phyloP scores from a whole-genome alignment of 92 coral and sea anemone genomes.

The Paramuricea clavata region DNA sequence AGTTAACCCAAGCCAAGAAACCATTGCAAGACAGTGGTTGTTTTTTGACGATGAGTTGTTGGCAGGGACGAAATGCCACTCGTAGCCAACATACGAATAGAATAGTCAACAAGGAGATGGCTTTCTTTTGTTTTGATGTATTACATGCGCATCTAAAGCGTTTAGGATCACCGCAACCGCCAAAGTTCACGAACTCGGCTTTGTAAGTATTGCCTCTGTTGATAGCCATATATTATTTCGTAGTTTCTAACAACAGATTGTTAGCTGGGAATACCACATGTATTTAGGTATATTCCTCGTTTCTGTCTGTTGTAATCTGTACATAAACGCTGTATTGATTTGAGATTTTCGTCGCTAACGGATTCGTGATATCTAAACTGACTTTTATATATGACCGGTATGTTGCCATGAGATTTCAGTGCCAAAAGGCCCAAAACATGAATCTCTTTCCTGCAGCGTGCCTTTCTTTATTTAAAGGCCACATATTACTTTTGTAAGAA shows the following conservation, averaged over 20 bases:
- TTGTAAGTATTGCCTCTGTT: conserved; percentile 83
- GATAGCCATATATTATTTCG: conserved; percentile 26
- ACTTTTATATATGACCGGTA: not conserved
- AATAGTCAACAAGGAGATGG: conserved; percentile 95
- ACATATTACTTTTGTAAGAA: not conserved
- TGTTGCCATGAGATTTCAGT: conserved; percentile 5
- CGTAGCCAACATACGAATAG: conserved; percentile 71
- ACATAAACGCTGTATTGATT: not conserved
- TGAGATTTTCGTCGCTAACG: not conserved
- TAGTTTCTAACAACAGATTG: not conserved
- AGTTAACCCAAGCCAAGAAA: conserved; percentile 3
- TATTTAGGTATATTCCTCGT: not conserved
- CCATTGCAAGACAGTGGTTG: conserved; percentile 16
- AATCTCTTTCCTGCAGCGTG: not conserved
- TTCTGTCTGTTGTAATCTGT: not conserved
- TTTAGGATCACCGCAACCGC: conserved; percentile 91
- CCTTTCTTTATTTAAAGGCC: conserved; percentile 6
- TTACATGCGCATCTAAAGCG: conserved; percentile 91
- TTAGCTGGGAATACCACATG: not conserved
- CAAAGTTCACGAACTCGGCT: conserved; percentile 94
- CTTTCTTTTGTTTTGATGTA: conserved; percentile 96
- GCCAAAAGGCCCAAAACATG: not conserved
- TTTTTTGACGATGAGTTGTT: conserved; percentile 42
- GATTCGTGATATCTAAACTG: conserved; percentile 16
- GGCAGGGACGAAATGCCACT: conserved; percentile 45